Evolutionary conservation across 2,888 invertebrate species (phyloP).

Genomic region (Acanthacorydalis orientalis): DNA sequence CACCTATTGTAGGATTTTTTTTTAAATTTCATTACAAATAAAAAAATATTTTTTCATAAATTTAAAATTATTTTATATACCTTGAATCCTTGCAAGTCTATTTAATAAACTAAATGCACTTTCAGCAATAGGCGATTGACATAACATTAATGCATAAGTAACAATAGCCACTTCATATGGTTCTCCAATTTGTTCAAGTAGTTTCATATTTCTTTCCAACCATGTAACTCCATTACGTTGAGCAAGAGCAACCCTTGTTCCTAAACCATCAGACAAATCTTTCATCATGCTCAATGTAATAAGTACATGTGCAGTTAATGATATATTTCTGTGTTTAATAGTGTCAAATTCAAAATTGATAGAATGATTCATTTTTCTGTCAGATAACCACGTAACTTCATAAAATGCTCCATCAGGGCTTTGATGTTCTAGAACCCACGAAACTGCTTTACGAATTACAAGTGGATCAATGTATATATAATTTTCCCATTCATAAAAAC

Average conservation of each 20-base stretch:
- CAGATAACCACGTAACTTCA: conserved; percentile 73
- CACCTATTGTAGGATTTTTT: conserved; percentile 33
- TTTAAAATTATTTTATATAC: conserved; percentile 18
- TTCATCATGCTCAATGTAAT: conserved; percentile 74
- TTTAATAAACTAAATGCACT: conserved; percentile 61
- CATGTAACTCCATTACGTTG: conserved; percentile 59
- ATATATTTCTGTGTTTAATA: conserved; percentile 59
- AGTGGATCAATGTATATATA: conserved; percentile 83
- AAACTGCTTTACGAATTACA: conserved; percentile 68
- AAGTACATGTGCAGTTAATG: conserved; percentile 84
- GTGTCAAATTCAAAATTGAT: conserved; percentile 33
- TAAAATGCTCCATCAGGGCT: conserved; percentile 74
- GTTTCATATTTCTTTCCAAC: conserved; percentile 67
- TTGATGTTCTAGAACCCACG: conserved; percentile 78
- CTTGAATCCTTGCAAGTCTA: conserved; percentile 46
- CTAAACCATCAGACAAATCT: conserved; percentile 54
- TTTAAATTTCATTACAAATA: not conserved
- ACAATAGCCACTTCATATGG: conserved; percentile 79
- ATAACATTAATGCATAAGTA: conserved; percentile 69
- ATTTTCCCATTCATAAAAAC: conserved; percentile 95
- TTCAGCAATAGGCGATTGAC: conserved; percentile 74
- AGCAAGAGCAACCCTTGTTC: conserved; percentile 58
- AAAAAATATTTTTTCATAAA: not conserved
- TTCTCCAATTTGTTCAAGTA: conserved; percentile 50
- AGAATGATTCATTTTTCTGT: conserved; percentile 73